Percentiles rank a stretch among this genome's conserved stretches.
phyloP scores from a whole-genome alignment of 2,888 invertebrate genomes.

The Shargacucullia verbasci region DNA sequence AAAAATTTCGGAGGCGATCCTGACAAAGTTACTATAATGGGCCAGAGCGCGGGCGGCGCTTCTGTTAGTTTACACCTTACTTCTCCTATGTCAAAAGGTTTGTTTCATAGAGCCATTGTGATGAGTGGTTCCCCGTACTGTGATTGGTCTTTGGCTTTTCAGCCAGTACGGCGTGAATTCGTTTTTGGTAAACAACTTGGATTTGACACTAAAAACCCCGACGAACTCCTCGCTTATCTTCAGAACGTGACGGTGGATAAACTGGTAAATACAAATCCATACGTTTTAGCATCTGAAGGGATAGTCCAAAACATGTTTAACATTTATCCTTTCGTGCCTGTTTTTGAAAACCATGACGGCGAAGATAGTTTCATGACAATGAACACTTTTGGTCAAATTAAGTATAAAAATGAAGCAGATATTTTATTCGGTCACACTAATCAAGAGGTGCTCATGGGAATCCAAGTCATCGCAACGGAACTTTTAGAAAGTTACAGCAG shows the following conservation, averaged over 20 bases:
- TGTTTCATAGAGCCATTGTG: slow-evolving; percentile 23
- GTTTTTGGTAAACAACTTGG: slow-evolving; percentile 25
- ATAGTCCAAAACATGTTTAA: slow-evolving; percentile 5
- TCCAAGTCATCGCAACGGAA: background rate
- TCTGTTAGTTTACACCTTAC: slow-evolving; percentile 17
- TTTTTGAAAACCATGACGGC: slow-evolving; percentile 20
- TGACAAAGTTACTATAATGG: slow-evolving; percentile 24
- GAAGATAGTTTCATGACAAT: slow-evolving; percentile 15
- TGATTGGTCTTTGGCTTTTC: slow-evolving; percentile 11
- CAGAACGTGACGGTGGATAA: slow-evolving; percentile 17
- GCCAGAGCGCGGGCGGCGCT: slow-evolving; percentile 25
- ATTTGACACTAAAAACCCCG: slow-evolving; percentile 8
- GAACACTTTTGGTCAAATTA: background rate
- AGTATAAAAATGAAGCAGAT: slow-evolving; percentile 18
- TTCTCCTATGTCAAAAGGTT: slow-evolving; percentile 25
- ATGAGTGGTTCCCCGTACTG: slow-evolving; percentile 12
- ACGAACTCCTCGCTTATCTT: slow-evolving; percentile 20
- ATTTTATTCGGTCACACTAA: slow-evolving; percentile 24
- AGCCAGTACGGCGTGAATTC: slow-evolving; percentile 25
- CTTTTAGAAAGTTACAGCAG: background rate
- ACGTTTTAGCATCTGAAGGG: slow-evolving; percentile 22
- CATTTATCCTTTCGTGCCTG: slow-evolving; percentile 29
- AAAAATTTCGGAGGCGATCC: slow-evolving; percentile 22
- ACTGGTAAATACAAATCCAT: slow-evolving; percentile 14
- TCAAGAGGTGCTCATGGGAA: background rate